Conservation (phyloP, 2,888 invertebrate genomes). For the Helleia helle region DNA sequence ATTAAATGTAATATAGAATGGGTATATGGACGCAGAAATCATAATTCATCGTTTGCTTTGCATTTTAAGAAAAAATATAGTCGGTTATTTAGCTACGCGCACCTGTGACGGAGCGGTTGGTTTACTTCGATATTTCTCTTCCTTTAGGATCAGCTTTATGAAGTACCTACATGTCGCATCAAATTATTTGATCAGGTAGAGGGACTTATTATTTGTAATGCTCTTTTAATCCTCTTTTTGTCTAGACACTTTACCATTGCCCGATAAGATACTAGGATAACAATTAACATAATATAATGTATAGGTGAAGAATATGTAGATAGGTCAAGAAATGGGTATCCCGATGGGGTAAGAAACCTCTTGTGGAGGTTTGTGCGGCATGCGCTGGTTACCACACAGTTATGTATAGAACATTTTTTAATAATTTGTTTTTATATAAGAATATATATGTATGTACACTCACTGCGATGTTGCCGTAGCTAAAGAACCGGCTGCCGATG, state of each 20-base stretch:
- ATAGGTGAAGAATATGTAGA: conserved; percentile 4
- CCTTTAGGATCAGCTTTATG: no score
- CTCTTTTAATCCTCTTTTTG: not conserved
- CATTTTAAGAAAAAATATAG: not conserved
- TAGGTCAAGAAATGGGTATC: conserved; percentile 7
- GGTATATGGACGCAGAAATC: not conserved
- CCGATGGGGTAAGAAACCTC: not conserved
- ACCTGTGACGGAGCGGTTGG: conserved; percentile 4
- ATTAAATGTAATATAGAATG: conserved; percentile 5
- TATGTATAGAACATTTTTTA: no score
- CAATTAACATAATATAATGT: not conserved
- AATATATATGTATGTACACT: no score
- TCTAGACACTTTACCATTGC: not conserved
- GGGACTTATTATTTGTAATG: not conserved
- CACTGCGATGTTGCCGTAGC: not conserved
- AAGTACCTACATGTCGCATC: no score
- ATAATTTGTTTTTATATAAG: no score
- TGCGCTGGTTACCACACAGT: not conserved
- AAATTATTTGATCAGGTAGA: no score
- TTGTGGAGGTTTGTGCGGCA: not conserved
- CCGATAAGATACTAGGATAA: not conserved
- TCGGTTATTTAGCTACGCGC: not conserved
- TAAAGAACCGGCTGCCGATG: not conserved
- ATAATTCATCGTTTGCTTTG: not conserved
- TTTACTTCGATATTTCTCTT: no score